Base-by-base conservation (phyloP, 64 coral and sea anemone species). In the Pocillopora damicornis region DNA sequence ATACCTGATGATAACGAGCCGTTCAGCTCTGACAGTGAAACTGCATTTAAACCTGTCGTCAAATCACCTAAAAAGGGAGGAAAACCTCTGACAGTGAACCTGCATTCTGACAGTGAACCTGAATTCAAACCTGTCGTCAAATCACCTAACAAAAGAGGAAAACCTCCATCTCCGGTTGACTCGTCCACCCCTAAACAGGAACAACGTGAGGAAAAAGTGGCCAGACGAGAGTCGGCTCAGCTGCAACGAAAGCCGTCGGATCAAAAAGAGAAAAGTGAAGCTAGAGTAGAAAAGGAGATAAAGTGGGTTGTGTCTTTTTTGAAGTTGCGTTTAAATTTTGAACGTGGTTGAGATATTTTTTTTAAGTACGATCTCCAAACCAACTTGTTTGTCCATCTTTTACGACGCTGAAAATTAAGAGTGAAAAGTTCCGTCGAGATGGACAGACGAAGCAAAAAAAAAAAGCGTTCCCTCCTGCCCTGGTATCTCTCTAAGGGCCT, bases 131-230 rank as follows among this genome's bases (percentile, higher is more conserved):
- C 58, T 35, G 17, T 17, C 13, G 51, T 60, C 22, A 87, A 74
- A 75, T 75, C 86, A 35, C 26, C 86, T 13, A 71, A n/a, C 20
- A 76, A 77, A 22, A 75, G 86, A 78, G 86, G 77, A 38, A 76
- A 75, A 20, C 61, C 73, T 1, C 37, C 81, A 3, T 82, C 89
- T 1, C 89, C 89, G 63, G 71, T 83, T 66, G 80, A 72, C 12
- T 20, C 73, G 20, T 90, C 89, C 15, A 84, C 89, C 26, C 89
- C 89, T 10, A 90, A 90, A 77, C 79, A 84, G 13, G 89, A 77
- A 30, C 80, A 65, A n/a, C 59, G 38, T 8, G 37, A 45, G 34
- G 72, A 66, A 62, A 90, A 87, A 45, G 58, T 77, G 1, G 13
- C 86, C 15, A 87, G 86, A 58, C 60, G 60, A 63, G 86, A 85